These are phyloP conservation scores for Ligdia adustata DNA, from an alignment of 2,888 invertebrate genomes.

Conservation along the genomic window DNA sequence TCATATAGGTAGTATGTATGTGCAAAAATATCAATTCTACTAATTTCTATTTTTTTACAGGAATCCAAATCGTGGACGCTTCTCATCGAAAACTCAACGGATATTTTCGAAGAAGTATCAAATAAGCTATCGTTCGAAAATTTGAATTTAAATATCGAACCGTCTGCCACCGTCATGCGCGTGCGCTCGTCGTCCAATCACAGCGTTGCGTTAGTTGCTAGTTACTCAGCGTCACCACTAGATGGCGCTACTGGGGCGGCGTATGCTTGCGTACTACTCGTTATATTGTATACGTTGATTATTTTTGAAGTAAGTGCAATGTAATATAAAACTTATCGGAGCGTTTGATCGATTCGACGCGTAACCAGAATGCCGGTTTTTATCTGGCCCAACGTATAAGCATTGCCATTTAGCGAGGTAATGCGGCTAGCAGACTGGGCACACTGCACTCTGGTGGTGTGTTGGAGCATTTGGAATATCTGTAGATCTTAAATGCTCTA, in stretches of 20 bases:
- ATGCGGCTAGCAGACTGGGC: too few relatives aligned
- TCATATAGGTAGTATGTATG: too few relatives aligned
- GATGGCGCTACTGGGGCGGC: conserved; percentile 87
- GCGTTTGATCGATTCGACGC: too few relatives aligned
- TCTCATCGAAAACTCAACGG: background rate
- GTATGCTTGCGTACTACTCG: conserved; percentile 88
- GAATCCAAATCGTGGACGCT: background rate
- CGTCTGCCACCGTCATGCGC: background rate
- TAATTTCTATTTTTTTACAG: background rate
- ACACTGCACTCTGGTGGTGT: too few relatives aligned
- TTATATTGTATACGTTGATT: conserved; percentile 91
- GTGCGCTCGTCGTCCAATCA: conserved; percentile 3
- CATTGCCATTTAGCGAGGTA: too few relatives aligned
- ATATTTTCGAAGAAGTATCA: conserved; percentile 3
- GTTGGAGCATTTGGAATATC: too few relatives aligned
- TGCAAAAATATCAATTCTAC: too few relatives aligned
- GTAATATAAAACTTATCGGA: too few relatives aligned
- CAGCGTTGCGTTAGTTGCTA: conserved; percentile 54
- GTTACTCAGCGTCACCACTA: conserved; percentile 86
- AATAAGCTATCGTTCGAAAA: background rate
- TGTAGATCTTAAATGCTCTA: too few relatives aligned
- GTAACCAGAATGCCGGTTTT: too few relatives aligned
- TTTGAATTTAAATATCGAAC: background rate
- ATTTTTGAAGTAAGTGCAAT: conserved; percentile 92
- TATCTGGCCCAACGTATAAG: too few relatives aligned